Percentiles rank a stretch among this genome's conserved stretches.
These are phyloP conservation scores for Tethya wilhelma DNA, from an alignment of 37 sponge, comb jelly and placozoan species.

Conservation along the genomic window DNA sequence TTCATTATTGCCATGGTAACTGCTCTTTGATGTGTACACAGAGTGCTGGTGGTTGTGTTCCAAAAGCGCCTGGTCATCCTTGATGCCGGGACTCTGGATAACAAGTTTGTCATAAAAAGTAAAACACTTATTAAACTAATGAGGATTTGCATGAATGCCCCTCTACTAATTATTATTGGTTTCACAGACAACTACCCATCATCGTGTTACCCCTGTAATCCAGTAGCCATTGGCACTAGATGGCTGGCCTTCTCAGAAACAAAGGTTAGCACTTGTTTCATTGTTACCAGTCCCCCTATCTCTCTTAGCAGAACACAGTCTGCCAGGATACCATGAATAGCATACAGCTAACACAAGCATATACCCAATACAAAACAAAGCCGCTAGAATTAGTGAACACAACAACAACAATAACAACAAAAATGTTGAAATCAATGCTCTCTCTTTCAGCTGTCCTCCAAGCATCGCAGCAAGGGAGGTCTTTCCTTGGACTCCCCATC, in stretches of 20 bases:
- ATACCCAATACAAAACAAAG: no score
- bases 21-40: neutral
- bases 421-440: no score
- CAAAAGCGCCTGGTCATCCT: conserved; percentile 64
- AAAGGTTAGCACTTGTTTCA: conserved; percentile 60
- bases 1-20: neutral
- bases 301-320: no score
- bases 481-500: conserved; percentile 46
- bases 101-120: conserved; percentile 68
- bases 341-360: no score
- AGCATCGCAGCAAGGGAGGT: conserved; percentile 80
- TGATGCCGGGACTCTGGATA: conserved; percentile 59
- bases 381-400: no score
- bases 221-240: conserved; percentile 83
- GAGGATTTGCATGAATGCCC: neutral
- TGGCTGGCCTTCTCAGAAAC: conserved; percentile 93
- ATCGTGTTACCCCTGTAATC: conserved; percentile 66
- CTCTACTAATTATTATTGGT: neutral
- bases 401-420: no score
- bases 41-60: conserved; percentile 66
- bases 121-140: neutral
- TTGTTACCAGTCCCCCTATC: no score
- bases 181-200: conserved; percentile 59
- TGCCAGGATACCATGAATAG: no score
- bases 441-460: conserved; percentile 35